phyloP scores from a whole-genome alignment of 2,888 invertebrate species.

The Drosophila kanekoi region DNA sequence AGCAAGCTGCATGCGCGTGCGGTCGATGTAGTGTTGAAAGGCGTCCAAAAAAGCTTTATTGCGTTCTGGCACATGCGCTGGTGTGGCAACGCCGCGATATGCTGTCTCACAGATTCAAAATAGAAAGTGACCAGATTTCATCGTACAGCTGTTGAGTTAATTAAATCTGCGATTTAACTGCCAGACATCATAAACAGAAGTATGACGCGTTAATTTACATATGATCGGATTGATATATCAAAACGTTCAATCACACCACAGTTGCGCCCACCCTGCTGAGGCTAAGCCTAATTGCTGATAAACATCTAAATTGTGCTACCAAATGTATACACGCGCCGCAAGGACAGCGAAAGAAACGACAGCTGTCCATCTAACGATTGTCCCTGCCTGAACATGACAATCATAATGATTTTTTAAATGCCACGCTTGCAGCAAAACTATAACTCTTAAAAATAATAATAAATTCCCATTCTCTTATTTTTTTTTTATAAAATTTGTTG shows the following conservation, averaged over 20 bases:
- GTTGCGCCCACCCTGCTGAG: conserved; percentile 42
- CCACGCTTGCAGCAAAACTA: conserved; percentile 60
- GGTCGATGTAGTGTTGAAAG: conserved; percentile 34
- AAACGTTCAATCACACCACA: conserved; percentile 59
- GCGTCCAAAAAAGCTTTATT: conserved; percentile 9
- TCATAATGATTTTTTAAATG: conserved; percentile 76
- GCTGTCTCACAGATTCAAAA: conserved; percentile 13
- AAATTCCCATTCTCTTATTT: conserved; percentile 46
- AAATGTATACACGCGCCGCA: conserved; percentile 53
- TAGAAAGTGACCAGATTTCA: conserved; percentile 15
- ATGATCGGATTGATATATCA: conserved; percentile 75
- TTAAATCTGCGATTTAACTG: conserved; percentile 53
- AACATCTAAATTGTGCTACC: conserved; percentile 70
- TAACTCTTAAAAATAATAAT: conserved; percentile 71
- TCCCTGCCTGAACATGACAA: conserved; percentile 51
- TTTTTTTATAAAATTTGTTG: conserved; percentile 33
- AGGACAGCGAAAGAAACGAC: conserved; percentile 38
- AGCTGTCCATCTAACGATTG: conserved; percentile 61
- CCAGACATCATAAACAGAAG: conserved; percentile 27
- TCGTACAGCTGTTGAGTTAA: conserved; percentile 66
- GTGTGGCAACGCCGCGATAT: conserved; percentile 14
- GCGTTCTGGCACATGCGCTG: neutral
- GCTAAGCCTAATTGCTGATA: conserved; percentile 79
- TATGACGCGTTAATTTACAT: conserved; percentile 65
- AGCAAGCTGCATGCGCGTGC: conserved; percentile 31